Conservation (phyloP, 1,140 invertebrate species). For the Drosophila lowei region DNA sequence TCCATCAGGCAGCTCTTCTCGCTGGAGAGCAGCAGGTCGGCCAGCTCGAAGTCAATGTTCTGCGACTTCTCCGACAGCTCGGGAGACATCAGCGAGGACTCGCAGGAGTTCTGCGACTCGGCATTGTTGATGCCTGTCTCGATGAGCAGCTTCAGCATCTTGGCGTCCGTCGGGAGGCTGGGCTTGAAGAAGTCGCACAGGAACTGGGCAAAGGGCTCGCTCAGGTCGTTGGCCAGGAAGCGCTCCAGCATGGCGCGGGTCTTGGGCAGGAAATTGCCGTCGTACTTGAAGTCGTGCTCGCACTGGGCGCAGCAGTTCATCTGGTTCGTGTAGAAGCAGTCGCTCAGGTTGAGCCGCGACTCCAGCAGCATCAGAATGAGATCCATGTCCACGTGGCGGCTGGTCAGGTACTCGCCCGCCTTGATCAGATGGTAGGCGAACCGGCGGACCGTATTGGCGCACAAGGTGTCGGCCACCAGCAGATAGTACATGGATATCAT, state of each 20-base stretch:
- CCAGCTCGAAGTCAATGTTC: conserved; percentile 82
- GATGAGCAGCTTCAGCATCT: conserved; percentile 86
- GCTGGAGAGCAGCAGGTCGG: conserved; percentile 76
- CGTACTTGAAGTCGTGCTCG: conserved; percentile 78
- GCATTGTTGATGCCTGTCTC: conserved; percentile 86
- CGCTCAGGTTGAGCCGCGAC: conserved; percentile 77
- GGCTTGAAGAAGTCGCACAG: conserved; percentile 84
- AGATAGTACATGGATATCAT: conserved; percentile 94
- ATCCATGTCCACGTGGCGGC: conserved; percentile 75
- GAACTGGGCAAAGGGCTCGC: conserved; percentile 75
- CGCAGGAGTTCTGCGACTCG: conserved; percentile 76
- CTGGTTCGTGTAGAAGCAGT: conserved; percentile 82
- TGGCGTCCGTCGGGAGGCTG: conserved; percentile 85
- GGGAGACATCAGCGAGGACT: conserved; percentile 81
- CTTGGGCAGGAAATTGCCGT: conserved; percentile 75
- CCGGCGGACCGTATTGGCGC: conserved; percentile 74
- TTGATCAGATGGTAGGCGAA: conserved; percentile 81
- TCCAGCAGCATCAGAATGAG: conserved; percentile 80
- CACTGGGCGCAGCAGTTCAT: conserved; percentile 80
- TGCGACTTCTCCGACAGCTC: conserved; percentile 81
- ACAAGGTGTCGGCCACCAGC: conserved; percentile 83
- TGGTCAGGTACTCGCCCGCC: conserved; percentile 74
- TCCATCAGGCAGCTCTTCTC: conserved; percentile 79
- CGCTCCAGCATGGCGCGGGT: conserved; percentile 74
- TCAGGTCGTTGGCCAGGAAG: conserved; percentile 73